Evolutionary conservation across 2,797 vertebrate species (phyloP), one percentile per base, ranked within the genome.

Genomic region (Gorsachius magnificus): DNA sequence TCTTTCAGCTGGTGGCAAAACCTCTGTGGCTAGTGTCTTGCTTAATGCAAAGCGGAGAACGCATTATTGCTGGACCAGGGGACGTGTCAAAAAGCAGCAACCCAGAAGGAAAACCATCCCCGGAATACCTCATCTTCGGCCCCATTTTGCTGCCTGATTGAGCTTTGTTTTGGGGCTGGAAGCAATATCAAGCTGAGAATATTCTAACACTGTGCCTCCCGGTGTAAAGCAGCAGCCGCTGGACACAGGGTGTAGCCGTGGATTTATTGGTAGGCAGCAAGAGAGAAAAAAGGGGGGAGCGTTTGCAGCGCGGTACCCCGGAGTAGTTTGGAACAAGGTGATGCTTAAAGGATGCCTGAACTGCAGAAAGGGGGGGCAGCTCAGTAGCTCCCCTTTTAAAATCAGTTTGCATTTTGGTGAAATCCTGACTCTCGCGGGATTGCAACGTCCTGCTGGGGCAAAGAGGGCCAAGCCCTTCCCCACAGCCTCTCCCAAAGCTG

Each of bases 131-230:
- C 53, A 14, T 58, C 38, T 43, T 24, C 82, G 4, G 29, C 46
- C 0, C 63, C 4, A 19, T 72, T 91, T 36, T 83, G 1, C 76
- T 81, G 90, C 89, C 85, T 68, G 83, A 61, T 90, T 71, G 43
- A 83, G 79, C 82, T 93, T 96, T 88, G 71, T 11, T 91, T 71
- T 33, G 88, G 90, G 54, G 61, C 76, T 69, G 88, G 65, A 11
- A 45, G 69, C 19, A 90, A 28, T 38, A 83, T 1, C 64, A 57
- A 54, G 61, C 83, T 0, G 4, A 86, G 83, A 46, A 6, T 11
- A 2, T 31, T 24, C 1, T 33, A 81, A 29, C 15, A 1, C 12
- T 5, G 56, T 26, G 60, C 75, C 35, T 58, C 3, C 43, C n/a
- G 80, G 38, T 35, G 9, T 26, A 16, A n/a, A 54, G 63, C 56